Evolutionary conservation across 2,888 invertebrate genomes (phyloP).

Genomic region (Melieria crassipennis): DNA sequence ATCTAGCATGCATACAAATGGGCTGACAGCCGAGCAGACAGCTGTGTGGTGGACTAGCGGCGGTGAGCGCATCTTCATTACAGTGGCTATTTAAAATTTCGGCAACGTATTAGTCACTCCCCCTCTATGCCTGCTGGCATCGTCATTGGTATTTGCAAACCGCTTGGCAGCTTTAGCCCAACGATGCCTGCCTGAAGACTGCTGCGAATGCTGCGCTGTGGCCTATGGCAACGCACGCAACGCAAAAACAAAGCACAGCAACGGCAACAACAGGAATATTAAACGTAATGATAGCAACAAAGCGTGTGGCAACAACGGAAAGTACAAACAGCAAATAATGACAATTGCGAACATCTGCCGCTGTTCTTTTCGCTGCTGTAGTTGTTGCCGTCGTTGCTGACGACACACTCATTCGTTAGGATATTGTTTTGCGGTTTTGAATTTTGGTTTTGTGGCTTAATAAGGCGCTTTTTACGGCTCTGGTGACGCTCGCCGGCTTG

Average conservation of each 20-base stretch:
- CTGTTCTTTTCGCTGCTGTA: background rate
- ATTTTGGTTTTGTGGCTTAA: slow-evolving; percentile 8
- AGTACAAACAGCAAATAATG: slow-evolving; percentile 17
- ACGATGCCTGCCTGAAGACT: too few species aligned
- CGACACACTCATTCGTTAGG: too few species aligned
- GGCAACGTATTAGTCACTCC: slow-evolving; percentile 15
- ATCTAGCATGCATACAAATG: too few species aligned
- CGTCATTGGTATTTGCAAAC: slow-evolving; percentile 8
- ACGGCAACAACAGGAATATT: too few species aligned
- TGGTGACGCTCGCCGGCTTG: background rate
- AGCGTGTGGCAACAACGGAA: slow-evolving; percentile 2
- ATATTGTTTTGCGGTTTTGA: background rate
- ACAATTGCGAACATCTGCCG: slow-evolving; percentile 27
- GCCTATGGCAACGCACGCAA: too few species aligned
- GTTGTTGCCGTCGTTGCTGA: too few species aligned
- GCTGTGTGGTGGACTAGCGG: background rate
- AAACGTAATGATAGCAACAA: background rate
- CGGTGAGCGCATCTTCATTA: background rate
- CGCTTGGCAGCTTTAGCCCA: too few species aligned
- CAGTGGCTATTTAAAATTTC: slow-evolving; percentile 31
- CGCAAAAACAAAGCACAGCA: too few species aligned
- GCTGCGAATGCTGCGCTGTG: too few species aligned
- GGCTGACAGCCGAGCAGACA: too few species aligned
- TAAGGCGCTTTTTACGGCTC: slow-evolving; percentile 1
- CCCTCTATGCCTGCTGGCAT: background rate